These are phyloP conservation scores for Polymixis lichenea DNA, from an alignment of 2,888 invertebrate species.

Conservation along the genomic window DNA sequence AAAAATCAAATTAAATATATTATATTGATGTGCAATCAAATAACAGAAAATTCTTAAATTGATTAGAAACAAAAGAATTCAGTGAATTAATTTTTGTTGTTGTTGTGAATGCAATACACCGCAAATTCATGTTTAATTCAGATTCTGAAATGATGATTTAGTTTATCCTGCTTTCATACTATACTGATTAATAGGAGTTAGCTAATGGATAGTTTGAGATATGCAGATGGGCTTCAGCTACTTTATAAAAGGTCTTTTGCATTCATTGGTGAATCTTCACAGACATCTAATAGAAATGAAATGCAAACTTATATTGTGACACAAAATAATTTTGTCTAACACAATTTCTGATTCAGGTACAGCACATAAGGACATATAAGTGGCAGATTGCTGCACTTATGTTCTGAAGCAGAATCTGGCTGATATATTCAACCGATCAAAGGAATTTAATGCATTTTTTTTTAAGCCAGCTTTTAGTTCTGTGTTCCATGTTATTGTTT, in stretches of 20 bases:
- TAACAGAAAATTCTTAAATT: too few relatives aligned
- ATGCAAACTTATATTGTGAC: background rate
- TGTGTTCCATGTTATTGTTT: background rate
- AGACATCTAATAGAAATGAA: background rate
- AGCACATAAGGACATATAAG: too few relatives aligned
- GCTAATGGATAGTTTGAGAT: background rate
- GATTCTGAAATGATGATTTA: background rate
- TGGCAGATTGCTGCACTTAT: too few relatives aligned
- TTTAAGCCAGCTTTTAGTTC: background rate
- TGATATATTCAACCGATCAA: background rate
- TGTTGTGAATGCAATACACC: slow-evolving; percentile 4
- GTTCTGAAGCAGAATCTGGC: background rate
- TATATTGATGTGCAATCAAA: too few relatives aligned
- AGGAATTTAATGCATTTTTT: background rate
- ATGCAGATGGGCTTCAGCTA: background rate
- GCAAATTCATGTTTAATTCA: background rate
- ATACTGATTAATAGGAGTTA: background rate
- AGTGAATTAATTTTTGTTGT: background rate
- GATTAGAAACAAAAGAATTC: background rate
- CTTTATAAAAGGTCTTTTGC: background rate
- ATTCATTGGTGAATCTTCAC: background rate
- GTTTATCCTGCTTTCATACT: background rate
- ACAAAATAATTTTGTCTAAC: background rate
- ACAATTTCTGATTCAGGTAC: too few relatives aligned
- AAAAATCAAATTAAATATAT: too few relatives aligned